Evolutionary conservation across 2,797 vertebrate species (phyloP), one percentile per base, ranked within the genome.

Genomic region (Propithecus perrieri): DNA sequence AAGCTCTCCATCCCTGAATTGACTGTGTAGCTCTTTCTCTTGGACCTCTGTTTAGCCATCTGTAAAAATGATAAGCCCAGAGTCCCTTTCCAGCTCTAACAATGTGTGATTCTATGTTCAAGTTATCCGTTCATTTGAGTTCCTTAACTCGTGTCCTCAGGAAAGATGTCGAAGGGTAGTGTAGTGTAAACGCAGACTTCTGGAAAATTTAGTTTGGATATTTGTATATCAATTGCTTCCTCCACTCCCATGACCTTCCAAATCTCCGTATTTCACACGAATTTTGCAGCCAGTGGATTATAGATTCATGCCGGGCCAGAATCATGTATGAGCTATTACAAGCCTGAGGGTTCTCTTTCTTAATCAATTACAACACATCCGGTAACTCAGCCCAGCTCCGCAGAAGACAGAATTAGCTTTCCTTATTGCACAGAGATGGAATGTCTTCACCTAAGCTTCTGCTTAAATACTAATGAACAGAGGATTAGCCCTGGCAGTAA

Each of bases 381-480:
- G 7, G 76, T 87, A 97, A 96, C 46, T 84, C 17, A 86, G 26
- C 85, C 33, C 2, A n/a, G 74, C 75, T 93, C 53, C 7, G 79
- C 74, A 67, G 86, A 95, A 85, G 94, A 90, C 71, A 96, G 41
- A 72, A 88, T 91, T 94, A 74, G 85, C 89, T 96, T 87, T 92
- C 81, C 93, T 94, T 97, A 53, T 81, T 95, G 61, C n/a, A 95
- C 95, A 76, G 55, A 67, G 92, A 92, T 88, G 90, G 74, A 93
- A 91, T 95, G 85, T 61, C 95, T 97, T 97, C 93, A 97, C 96
- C 89, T 91, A 46, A 81, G 15, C 85, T 93, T 91, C 85, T 93
- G 30, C 94, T 96, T 81, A 95, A 98, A 97, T 83, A 96, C 86
- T 92, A 97, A 93, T 97, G 98, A 98, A 96, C 97, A 93, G 59